Percentiles rank a stretch among this genome's conserved stretches.
These are phyloP conservation scores for Dicaeum eximium DNA, from an alignment of 2,113 vertebrate genomes.

Conservation along the genomic window DNA sequence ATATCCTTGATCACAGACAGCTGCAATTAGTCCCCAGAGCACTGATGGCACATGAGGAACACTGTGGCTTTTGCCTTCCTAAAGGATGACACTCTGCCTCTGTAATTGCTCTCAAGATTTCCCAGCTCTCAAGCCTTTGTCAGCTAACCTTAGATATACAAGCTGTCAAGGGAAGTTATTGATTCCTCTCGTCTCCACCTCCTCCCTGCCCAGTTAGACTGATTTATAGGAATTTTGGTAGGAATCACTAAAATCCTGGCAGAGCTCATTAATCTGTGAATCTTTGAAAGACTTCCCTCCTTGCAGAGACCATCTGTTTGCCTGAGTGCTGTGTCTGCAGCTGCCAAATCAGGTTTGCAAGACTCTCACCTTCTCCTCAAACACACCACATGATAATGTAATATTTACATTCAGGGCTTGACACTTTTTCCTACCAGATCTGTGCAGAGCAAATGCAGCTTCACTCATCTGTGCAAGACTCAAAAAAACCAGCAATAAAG, in stretches of 20 bases:
- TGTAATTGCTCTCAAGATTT: slow-evolving; percentile 4
- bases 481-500: background rate
- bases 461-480: background rate
- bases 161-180: background rate
- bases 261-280: background rate
- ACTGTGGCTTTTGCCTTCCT: background rate
- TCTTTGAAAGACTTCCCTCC: background rate
- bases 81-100: background rate
- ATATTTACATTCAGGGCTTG: background rate
- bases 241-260: background rate
- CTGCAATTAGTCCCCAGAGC: slow-evolving; percentile 20
- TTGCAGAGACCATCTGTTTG: slow-evolving; percentile 21
- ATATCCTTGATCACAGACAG: background rate
- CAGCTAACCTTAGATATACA: slow-evolving; percentile 14
- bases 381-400: background rate
- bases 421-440: background rate
- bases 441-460: background rate
- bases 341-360: slow-evolving; percentile 38
- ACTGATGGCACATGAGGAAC: background rate
- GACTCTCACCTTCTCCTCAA: slow-evolving; percentile 40
- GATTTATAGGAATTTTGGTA: slow-evolving; percentile 43
- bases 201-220: background rate
- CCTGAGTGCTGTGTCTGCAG: background rate
- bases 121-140: background rate
- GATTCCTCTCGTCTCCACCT: background rate